Percentiles rank a stretch among this genome's conserved stretches.
Conservation (phyloP, 2,113 vertebrate genomes). For the Siniperca chuatsi region DNA sequence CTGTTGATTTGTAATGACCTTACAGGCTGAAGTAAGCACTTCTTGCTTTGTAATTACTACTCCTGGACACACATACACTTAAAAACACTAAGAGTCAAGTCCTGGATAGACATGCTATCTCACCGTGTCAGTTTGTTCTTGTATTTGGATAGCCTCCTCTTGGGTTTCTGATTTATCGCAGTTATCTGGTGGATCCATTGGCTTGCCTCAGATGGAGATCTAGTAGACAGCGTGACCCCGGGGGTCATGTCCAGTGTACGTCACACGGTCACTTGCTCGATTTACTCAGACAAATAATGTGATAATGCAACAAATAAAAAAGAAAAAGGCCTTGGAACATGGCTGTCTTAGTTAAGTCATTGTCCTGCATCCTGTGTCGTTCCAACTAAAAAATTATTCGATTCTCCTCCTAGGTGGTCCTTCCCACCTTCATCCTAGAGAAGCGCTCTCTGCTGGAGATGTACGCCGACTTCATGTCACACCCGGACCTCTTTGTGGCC, state of each 20-base stretch:
- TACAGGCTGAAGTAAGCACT: constrained; percentile 19
- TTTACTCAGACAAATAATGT: neutral
- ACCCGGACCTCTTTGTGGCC: constrained; percentile 93
- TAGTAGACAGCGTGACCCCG: neutral
- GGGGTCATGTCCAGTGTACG: constrained; percentile 6
- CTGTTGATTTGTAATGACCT: neutral
- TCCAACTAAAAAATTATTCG: neutral
- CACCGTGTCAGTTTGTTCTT: constrained; percentile 39
- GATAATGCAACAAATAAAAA: neutral
- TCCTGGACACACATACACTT: neutral
- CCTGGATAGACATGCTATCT: constrained; percentile 48
- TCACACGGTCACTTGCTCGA: neutral
- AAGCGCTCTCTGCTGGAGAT: constrained; percentile 98
- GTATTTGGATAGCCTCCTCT: constrained; percentile 67
- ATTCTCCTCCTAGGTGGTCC: constrained; percentile 89
- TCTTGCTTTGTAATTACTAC: constrained; percentile 35
- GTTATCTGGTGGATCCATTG: constrained; percentile 17
- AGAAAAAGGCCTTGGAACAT: neutral
- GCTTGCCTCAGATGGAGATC: constrained; percentile 34
- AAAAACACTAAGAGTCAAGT: neutral
- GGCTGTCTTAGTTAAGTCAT: neutral
- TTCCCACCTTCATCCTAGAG: constrained; percentile 98
- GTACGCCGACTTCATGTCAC: constrained; percentile 99
- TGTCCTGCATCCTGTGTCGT: neutral
- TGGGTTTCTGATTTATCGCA: constrained; percentile 64